phyloP scores from a whole-genome alignment of 1,140 invertebrate species.

The Eurosta solidaginis region DNA sequence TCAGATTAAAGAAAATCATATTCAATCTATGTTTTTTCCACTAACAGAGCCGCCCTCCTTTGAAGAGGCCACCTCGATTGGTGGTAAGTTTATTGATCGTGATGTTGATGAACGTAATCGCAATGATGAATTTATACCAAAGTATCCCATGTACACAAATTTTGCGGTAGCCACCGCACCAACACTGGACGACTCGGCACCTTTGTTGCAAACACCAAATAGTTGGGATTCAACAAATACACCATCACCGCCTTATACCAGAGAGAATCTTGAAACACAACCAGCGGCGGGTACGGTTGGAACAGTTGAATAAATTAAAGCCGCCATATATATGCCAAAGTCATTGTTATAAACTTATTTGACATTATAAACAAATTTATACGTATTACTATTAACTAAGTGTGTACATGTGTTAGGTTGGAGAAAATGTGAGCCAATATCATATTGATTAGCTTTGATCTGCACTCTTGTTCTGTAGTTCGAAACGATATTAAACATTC shows the following conservation, averaged over 20 bases:
- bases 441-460: no score
- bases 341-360: no score
- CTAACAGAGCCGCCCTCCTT: conserved; percentile 50
- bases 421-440: no score
- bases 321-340: no score
- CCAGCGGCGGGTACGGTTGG: background rate
- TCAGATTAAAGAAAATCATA: background rate
- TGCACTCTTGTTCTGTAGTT: no score
- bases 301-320: background rate
- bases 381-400: no score
- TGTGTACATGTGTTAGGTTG: no score
- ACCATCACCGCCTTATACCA: background rate
- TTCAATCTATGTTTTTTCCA: background rate
- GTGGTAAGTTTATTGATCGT: conserved; percentile 46
- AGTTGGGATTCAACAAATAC: background rate
- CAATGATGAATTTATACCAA: conserved; percentile 49
- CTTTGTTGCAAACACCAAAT: background rate
- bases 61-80: conserved; percentile 45
- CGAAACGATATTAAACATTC: no score
- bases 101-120: conserved; percentile 47
- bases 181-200: background rate
- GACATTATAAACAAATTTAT: no score
- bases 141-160: conserved; percentile 44
- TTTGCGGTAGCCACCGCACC: conserved; percentile 6
- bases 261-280: background rate